A percentile compares a stretch with the other conserved stretches of the same genome.
Evolutionary conservation across 1,140 invertebrate species (phyloP).

Genomic region (Tetramorium alpestre): DNA sequence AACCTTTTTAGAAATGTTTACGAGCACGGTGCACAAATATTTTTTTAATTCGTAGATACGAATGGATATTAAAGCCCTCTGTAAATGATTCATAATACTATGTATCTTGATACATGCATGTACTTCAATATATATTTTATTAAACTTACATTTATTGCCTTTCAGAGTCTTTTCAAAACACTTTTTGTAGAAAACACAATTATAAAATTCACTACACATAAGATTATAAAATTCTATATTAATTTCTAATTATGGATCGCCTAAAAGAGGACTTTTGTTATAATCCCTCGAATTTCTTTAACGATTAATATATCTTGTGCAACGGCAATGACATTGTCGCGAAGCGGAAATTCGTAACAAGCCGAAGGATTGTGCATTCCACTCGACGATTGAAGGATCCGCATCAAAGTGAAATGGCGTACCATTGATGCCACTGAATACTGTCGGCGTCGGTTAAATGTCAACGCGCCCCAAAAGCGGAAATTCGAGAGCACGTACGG

Average conservation of each 20-base stretch:
- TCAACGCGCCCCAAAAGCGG: slow-evolving; percentile 32
- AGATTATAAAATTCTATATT: neutral
- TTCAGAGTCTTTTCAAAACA: neutral
- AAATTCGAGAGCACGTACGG: slow-evolving; percentile 48
- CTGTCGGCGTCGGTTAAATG: slow-evolving; percentile 43
- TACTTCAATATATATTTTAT: neutral
- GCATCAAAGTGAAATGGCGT: slow-evolving; percentile 25
- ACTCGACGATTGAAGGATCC: neutral
- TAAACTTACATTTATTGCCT: too few relatives aligned
- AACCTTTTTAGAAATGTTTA: neutral
- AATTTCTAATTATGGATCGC: neutral
- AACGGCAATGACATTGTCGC: neutral
- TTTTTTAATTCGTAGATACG: neutral
- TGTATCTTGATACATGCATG: neutral
- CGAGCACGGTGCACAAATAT: neutral
- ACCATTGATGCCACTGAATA: slow-evolving; percentile 19
- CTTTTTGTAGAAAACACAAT: neutral
- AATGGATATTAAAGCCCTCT: neutral
- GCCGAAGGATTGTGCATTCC: neutral
- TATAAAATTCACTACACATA: neutral
- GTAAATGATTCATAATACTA: neutral
- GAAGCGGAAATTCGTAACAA: neutral
- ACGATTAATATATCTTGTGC: neutral
- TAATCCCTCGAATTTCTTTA: neutral
- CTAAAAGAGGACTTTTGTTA: neutral